Evolutionary conservation across 2,113 vertebrate species (phyloP).

Genomic region (Verasper variegatus): DNA sequence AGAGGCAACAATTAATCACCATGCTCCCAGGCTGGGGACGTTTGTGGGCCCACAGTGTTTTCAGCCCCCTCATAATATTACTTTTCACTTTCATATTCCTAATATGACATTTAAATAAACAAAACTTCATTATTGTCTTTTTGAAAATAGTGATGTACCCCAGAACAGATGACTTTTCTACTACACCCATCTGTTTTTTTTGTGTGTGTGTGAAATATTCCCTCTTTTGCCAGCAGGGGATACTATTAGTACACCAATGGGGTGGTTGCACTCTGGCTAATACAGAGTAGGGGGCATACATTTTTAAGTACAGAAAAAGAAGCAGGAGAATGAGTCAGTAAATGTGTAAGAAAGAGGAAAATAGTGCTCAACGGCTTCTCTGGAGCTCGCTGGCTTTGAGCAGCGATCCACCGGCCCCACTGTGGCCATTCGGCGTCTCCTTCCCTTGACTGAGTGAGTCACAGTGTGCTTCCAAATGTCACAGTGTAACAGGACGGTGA

Average conservation of each 20-base stretch:
- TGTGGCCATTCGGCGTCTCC: slow-evolving; percentile 42
- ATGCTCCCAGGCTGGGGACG: background rate
- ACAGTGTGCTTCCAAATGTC: slow-evolving; percentile 62
- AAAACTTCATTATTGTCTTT: background rate
- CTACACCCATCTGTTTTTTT: background rate
- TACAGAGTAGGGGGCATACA: background rate
- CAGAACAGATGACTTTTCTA: background rate
- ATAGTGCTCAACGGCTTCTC: slow-evolving; percentile 2
- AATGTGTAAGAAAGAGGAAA: slow-evolving; percentile 28
- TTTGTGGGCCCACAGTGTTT: background rate
- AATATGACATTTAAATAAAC: background rate
- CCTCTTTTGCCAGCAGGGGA: slow-evolving; percentile 71
- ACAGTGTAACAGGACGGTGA: slow-evolving; percentile 41
- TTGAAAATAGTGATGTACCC: background rate
- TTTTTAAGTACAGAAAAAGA: slow-evolving; percentile 10
- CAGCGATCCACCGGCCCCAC: background rate
- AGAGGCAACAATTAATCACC: slow-evolving; percentile 19
- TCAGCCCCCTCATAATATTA: background rate
- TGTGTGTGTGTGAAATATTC: slow-evolving; percentile 21
- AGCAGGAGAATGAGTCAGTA: background rate
- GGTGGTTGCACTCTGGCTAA: slow-evolving; percentile 1
- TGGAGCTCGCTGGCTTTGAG: slow-evolving; percentile 20
- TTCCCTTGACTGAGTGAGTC: slow-evolving; percentile 43
- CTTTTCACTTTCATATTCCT: slow-evolving; percentile 1
- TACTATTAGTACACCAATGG: slow-evolving; percentile 64